These are phyloP conservation scores for Pyxicephalus adspersus DNA, from an alignment of 2,113 vertebrate species.

Conservation along the genomic window DNA sequence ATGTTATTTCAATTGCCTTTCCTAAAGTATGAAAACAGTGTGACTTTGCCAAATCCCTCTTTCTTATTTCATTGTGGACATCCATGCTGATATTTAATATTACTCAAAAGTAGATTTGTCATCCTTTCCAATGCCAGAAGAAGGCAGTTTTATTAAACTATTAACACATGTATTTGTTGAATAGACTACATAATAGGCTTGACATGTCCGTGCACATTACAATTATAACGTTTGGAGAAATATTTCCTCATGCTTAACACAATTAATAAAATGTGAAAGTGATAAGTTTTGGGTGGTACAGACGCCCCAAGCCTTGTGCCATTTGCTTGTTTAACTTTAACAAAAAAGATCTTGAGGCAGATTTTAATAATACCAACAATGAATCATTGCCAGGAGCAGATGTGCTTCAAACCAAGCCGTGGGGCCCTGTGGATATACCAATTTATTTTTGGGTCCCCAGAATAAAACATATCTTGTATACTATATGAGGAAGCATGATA, in stretches of 20 bases:
- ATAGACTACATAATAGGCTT: not conserved
- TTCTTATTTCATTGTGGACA: slow-evolving; percentile 9
- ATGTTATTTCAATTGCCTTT: slow-evolving; percentile 51
- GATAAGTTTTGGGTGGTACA: not conserved
- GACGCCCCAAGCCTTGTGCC: not conserved
- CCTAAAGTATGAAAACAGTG: slow-evolving; percentile 42
- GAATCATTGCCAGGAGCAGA: too few relatives aligned
- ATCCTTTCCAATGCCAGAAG: slow-evolving; percentile 5
- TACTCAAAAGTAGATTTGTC: slow-evolving; percentile 14
- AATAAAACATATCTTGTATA: too few relatives aligned
- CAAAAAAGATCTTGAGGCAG: too few relatives aligned
- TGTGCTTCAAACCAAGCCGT: too few relatives aligned
- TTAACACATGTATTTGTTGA: not conserved
- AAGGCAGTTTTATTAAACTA: slow-evolving; percentile 28
- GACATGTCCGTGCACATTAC: not conserved
- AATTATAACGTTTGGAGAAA: not conserved
- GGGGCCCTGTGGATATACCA: too few relatives aligned
- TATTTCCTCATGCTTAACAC: not conserved
- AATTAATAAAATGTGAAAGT: too few relatives aligned
- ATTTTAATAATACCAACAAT: too few relatives aligned
- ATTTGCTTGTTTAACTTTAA: too few relatives aligned
- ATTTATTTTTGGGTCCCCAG: too few relatives aligned
- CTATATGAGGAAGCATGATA: too few relatives aligned
- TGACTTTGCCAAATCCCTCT: slow-evolving; percentile 29
- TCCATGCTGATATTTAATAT: slow-evolving; percentile 48